Evolutionary conservation across 2,888 invertebrate genomes (phyloP), one percentile per base, ranked within the genome.

Genomic region (Dolomedes plantarius): DNA sequence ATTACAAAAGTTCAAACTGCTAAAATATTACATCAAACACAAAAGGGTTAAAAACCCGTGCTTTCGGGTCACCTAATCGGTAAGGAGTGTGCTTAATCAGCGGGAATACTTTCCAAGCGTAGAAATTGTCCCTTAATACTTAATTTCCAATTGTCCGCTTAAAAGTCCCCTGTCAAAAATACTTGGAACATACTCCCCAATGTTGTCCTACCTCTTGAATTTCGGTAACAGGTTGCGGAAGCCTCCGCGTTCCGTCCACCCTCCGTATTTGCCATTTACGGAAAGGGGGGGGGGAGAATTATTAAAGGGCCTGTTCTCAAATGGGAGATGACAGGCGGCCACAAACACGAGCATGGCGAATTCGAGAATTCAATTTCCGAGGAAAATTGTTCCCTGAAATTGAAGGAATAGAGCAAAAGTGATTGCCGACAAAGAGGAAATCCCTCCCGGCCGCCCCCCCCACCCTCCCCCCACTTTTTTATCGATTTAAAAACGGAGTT

Each of bases 311-410:
- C 28, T 36, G 28, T 69, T 36, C 41, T 69, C 71, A 82, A 82
- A 82, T 82, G 76, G 82, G 65, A 69, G 65, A 29, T 82, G 82
- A 76, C 82, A 82, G 76, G 71, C 71, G 76, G 28, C 75, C 56
- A 65, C 46, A 82, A 82, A 82, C 82, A 82, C 76, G 11, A 76
- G 71, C 31, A 64, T 69, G 75, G 64, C 62, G 75, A 76, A 76
- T 82, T 69, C 41, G 41, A 41, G 69, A 75, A 82, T 76, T 82
- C 76, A 76, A 82, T 76, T 82, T 82, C 76, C 82, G 46, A 71
- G 32, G 82, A 41, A 76, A 82, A 82, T 76, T 82, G 76, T 76
- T 64, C 76, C 46, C 23, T 68, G 64, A 76, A 82, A 82, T 82
- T 76, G 82, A 32, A 46, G 50, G 73, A 73, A 80, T 65, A 65